Conservation (phyloP, 2,113 vertebrate species). For the Corapipo altera region DNA sequence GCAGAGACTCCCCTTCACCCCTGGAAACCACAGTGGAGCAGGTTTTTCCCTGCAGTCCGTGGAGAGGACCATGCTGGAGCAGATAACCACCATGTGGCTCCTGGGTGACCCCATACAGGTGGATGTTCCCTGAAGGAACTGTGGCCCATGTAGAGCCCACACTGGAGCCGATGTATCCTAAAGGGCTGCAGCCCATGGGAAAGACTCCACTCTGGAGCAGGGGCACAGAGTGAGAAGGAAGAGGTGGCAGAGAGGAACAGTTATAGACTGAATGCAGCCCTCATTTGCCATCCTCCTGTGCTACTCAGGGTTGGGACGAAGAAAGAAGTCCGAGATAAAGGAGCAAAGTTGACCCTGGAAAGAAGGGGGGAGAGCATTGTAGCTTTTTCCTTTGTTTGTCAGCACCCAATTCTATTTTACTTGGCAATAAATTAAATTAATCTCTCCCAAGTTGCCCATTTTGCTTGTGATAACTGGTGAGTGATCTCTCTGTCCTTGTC, state of each 20-base stretch:
- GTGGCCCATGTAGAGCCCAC: neutral
- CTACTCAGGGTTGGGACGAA: neutral
- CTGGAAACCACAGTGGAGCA: neutral
- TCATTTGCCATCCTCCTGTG: neutral
- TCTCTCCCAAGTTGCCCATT: neutral
- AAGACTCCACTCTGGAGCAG: neutral
- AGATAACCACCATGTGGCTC: neutral
- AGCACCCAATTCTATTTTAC: neutral
- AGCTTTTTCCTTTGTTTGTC: neutral
- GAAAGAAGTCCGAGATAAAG: neutral
- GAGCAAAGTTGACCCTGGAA: neutral
- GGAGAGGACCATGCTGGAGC: neutral
- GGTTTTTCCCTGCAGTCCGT: neutral
- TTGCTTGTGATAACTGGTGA: neutral
- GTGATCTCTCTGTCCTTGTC: neutral
- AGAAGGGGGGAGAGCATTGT: neutral
- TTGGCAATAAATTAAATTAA: neutral
- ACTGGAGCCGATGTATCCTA: neutral
- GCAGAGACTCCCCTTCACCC: neutral
- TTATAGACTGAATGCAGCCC: neutral
- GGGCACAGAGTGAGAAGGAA: neutral
- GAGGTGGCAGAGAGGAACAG: neutral
- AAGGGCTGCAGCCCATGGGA: neutral
- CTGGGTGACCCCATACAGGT: rapidly evolving
- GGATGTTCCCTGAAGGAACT: neutral